Evolutionary conservation across 2,888 invertebrate species (phyloP).

Genomic region (Dasysyrphus albostriatus): DNA sequence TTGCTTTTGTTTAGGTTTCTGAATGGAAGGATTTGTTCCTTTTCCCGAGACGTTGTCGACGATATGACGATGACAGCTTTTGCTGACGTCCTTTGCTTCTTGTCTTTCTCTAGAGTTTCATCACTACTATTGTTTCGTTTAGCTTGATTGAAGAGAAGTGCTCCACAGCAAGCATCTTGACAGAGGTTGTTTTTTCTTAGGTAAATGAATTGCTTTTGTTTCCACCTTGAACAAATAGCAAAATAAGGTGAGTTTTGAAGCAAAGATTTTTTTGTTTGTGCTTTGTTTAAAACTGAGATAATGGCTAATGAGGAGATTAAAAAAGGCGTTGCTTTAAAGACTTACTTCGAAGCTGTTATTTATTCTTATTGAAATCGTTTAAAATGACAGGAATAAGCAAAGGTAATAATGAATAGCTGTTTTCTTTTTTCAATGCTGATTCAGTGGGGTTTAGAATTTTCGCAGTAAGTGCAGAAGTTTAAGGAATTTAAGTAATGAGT

Average conservation of each 20-base stretch:
- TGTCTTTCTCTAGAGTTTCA: neutral
- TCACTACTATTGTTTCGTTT: conserved; percentile 37
- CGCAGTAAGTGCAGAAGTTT: neutral
- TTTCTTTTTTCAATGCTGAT: neutral
- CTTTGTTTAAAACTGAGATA: conserved; percentile 23
- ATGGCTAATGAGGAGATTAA: conserved; percentile 48
- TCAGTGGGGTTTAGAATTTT: neutral
- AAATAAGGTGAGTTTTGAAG: conserved; percentile 18
- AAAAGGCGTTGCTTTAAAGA: conserved; percentile 47
- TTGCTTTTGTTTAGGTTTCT: conserved; percentile 19
- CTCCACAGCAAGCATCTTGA: conserved; percentile 44
- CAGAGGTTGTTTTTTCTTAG: conserved; percentile 36
- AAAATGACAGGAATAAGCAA: conserved; percentile 8
- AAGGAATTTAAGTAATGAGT: too few relatives aligned
- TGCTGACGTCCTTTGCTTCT: neutral
- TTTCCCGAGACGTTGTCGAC: neutral
- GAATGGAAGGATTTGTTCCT: conserved; percentile 14
- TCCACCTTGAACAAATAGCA: conserved; percentile 17
- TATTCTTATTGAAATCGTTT: conserved; percentile 28
- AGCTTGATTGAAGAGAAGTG: conserved; percentile 56
- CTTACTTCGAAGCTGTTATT: conserved; percentile 44
- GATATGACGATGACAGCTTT: neutral
- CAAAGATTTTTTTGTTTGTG: neutral
- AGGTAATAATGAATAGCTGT: neutral
- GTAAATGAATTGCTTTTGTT: conserved; percentile 25